Evolutionary conservation across 2,113 vertebrate species (phyloP).

Genomic region (Ailuropoda melanoleuca): DNA sequence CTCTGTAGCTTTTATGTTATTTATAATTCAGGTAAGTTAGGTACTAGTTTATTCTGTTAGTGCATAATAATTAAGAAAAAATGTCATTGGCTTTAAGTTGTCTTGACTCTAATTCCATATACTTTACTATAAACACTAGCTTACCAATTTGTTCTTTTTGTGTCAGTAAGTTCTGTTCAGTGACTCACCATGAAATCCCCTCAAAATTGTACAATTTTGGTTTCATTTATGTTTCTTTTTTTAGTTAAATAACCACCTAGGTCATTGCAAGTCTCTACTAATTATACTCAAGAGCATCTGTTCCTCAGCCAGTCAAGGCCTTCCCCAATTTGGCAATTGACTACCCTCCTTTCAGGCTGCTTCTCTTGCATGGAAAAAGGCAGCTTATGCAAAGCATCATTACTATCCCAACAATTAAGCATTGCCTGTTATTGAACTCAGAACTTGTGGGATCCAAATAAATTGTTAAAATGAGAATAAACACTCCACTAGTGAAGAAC

Average conservation of each 20-base stretch:
- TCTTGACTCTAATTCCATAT: background rate
- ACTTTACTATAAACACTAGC: conserved; percentile 36
- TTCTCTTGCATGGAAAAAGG: conserved; percentile 14
- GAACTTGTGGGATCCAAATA: background rate
- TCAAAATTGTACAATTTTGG: conserved; percentile 13
- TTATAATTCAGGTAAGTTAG: background rate
- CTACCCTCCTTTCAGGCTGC: background rate
- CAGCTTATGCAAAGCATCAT: background rate
- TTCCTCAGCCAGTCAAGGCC: background rate
- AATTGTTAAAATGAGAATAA: background rate
- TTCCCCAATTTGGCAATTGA: conserved; percentile 7
- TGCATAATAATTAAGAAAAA: background rate
- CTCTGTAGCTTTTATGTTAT: background rate
- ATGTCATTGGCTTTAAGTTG: background rate
- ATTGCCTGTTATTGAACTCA: background rate
- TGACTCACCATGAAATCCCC: conserved; percentile 50
- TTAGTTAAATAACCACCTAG: conserved; percentile 53
- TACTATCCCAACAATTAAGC: background rate
- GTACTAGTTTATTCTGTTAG: background rate
- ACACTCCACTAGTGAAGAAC: background rate
- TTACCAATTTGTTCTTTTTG: conserved; percentile 46
- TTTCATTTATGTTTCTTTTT: conserved; percentile 42
- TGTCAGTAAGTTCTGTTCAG: conserved; percentile 39
- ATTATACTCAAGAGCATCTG: conserved; percentile 56
- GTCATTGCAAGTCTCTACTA: conserved; percentile 29